Percentiles rank a stretch among this genome's conserved stretches.
These are phyloP conservation scores for Lacerta agilis DNA, from an alignment of 2,797 vertebrate genomes.

Conservation along the genomic window DNA sequence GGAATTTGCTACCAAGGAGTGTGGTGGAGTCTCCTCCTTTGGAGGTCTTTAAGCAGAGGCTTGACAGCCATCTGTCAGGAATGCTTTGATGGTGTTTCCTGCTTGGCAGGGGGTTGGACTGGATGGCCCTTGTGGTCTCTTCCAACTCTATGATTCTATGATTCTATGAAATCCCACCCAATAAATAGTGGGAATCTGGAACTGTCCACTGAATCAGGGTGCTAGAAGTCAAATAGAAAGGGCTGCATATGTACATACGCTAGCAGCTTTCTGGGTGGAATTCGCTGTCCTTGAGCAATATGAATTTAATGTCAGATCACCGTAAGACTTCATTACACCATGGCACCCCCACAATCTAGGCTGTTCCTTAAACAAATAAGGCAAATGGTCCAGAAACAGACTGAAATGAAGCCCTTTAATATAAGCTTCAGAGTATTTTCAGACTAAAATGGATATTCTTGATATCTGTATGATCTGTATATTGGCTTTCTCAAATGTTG, in stretches of 20 bases:
- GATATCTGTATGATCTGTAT: background rate
- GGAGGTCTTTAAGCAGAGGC: too few species aligned
- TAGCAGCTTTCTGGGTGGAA: background rate
- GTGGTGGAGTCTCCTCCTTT: too few species aligned
- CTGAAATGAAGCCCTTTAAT: background rate
- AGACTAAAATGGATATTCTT: background rate
- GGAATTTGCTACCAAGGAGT: too few species aligned
- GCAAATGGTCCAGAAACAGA: background rate
- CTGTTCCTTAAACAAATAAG: background rate
- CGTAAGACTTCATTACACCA: background rate
- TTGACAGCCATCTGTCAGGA: too few species aligned
- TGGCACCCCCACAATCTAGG: background rate
- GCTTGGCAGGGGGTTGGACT: too few species aligned
- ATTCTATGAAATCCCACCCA: too few species aligned
- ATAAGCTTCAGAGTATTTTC: background rate
- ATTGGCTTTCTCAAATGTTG: background rate
- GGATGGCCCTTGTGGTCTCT: too few species aligned
- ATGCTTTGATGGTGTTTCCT: too few species aligned
- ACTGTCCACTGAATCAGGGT: background rate
- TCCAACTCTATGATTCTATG: too few species aligned
- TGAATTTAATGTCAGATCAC: background rate
- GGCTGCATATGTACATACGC: background rate
- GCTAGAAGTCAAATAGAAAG: background rate
- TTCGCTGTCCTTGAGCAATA: background rate
- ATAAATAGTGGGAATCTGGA: background rate